These are phyloP conservation scores for Resseliella maxima DNA, from an alignment of 2,888 invertebrate species.

Conservation along the genomic window DNA sequence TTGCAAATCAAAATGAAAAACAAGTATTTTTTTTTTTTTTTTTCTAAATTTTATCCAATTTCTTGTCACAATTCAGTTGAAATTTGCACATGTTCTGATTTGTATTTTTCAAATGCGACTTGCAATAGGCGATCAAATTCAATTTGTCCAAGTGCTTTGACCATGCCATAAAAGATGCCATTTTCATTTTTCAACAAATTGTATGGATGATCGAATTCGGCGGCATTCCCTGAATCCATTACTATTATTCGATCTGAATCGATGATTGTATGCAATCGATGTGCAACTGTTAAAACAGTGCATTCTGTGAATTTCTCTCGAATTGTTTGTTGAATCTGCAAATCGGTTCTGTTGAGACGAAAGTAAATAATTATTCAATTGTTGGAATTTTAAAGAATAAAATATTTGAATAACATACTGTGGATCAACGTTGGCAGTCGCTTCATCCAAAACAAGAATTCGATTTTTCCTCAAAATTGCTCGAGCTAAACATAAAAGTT, in stretches of 20 bases:
- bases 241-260: constrained; percentile 86
- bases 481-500: constrained; percentile 83
- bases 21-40: too few species aligned
- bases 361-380: not conserved
- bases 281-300: constrained; percentile 87
- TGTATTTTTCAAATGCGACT: constrained; percentile 59
- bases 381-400: not conserved
- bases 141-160: constrained; percentile 71
- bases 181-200: constrained; percentile 70
- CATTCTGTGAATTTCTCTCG: constrained; percentile 78
- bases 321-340: constrained; percentile 82
- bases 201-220: constrained; percentile 79
- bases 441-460: constrained; percentile 79
- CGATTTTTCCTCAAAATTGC: constrained; percentile 82
- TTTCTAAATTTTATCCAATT: too few species aligned
- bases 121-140: constrained; percentile 62
- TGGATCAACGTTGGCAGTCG: constrained; percentile 72
- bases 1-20: too few species aligned
- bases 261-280: constrained; percentile 88
- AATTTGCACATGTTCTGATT: constrained; percentile 58
- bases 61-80: too few species aligned
- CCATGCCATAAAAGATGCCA: constrained; percentile 74
- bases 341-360: constrained; percentile 71
- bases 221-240: constrained; percentile 77
- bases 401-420: constrained; percentile 62